Percentiles rank a stretch among this genome's conserved stretches.
phyloP scores from a whole-genome alignment of 2,797 vertebrate genomes.

The Cichlasoma orientale region DNA sequence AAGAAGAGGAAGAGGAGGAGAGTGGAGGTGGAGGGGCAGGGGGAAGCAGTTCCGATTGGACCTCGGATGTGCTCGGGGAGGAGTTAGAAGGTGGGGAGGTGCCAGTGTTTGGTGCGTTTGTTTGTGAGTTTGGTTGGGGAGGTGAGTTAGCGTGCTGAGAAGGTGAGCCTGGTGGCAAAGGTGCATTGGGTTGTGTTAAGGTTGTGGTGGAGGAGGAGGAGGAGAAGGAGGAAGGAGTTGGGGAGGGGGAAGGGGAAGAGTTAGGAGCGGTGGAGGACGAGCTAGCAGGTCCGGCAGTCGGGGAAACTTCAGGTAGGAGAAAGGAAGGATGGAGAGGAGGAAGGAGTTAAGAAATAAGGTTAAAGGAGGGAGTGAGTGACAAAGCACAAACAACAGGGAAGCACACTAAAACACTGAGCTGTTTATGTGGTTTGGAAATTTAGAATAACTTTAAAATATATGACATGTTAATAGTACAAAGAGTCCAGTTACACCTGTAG shows the following conservation, averaged over 20 bases:
- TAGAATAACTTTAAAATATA: not conserved
- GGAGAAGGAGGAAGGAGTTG: slow-evolving; percentile 68
- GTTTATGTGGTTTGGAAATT: not conserved
- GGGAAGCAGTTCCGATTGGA: slow-evolving; percentile 81
- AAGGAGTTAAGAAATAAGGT: slow-evolving; percentile 5
- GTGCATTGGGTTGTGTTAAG: slow-evolving; percentile 68
- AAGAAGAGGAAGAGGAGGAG: slow-evolving; percentile 74
- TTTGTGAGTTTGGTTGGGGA: slow-evolving; percentile 15
- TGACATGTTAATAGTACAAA: not conserved
- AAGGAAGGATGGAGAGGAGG: slow-evolving; percentile 5
- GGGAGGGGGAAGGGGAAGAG: slow-evolving; percentile 69
- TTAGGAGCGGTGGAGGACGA: slow-evolving; percentile 77
- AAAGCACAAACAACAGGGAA: not conserved
- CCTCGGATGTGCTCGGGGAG: slow-evolving; percentile 69
- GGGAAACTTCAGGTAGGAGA: slow-evolving; percentile 58
- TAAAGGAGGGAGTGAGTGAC: not conserved
- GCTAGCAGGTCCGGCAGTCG: slow-evolving; percentile 59
- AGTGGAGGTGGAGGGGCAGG: slow-evolving; percentile 68
- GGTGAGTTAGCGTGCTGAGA: slow-evolving; percentile 32
- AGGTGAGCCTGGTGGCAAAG: slow-evolving; percentile 68
- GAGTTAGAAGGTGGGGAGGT: slow-evolving; percentile 48
- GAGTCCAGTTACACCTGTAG: not conserved
- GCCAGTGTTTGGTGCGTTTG: slow-evolving; percentile 20
- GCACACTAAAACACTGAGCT: not conserved
- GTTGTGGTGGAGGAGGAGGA: slow-evolving; percentile 73